Evolutionary conservation across 2,113 vertebrate genomes (phyloP).

Genomic region (Panthera uncia): DNA sequence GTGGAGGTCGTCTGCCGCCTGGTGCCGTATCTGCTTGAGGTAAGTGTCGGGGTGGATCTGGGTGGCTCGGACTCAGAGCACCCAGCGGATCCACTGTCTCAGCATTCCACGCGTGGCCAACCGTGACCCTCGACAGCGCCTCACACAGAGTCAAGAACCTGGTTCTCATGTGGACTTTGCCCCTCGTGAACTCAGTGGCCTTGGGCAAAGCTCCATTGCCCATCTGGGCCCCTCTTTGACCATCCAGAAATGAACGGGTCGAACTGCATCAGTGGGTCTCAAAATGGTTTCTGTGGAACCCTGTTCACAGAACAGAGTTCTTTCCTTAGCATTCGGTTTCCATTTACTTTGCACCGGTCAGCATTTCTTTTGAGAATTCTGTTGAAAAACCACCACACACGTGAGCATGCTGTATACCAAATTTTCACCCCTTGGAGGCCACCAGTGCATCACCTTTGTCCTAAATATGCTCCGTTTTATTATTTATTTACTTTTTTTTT

Average conservation of each 20-base stretch:
- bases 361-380: neutral
- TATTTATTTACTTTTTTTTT: too few relatives aligned
- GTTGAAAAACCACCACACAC: neutral
- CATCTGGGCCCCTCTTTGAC: neutral
- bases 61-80: neutral
- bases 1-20: conserved; percentile 92
- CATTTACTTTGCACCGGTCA: neutral
- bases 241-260: neutral
- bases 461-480: neutral
- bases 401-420: neutral
- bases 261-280: neutral
- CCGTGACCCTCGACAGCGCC: neutral
- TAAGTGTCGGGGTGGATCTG: conserved; percentile 73
- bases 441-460: neutral
- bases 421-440: neutral
- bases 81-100: neutral
- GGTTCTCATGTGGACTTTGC: neutral
- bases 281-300: neutral
- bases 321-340: neutral
- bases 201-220: neutral
- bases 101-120: neutral
- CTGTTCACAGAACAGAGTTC: neutral
- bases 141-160: neutral
- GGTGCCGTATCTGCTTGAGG: conserved; percentile 86
- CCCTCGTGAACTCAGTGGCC: neutral